phyloP scores from a whole-genome alignment of 2,113 vertebrate species.

The Gyps fulvus region DNA sequence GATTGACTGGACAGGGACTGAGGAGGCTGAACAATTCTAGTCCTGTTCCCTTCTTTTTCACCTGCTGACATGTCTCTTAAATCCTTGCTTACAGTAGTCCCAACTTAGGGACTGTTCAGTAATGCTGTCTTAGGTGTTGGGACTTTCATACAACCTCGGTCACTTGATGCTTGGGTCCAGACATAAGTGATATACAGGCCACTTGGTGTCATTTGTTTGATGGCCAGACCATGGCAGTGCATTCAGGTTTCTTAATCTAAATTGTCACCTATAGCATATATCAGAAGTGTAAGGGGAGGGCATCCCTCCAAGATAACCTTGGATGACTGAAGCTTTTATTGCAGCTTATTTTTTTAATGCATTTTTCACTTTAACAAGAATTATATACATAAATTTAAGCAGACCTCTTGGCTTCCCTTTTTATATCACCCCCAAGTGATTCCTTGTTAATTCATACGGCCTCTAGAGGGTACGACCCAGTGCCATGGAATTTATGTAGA shows the following conservation, averaged over 20 bases:
- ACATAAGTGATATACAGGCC: not conserved
- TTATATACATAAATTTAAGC: not conserved
- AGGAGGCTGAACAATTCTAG: not conserved
- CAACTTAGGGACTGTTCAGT: not conserved
- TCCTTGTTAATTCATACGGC: not conserved
- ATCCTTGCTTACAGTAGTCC: not conserved
- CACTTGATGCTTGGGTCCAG: not conserved
- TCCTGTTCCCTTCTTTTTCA: not conserved
- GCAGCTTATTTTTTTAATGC: not conserved
- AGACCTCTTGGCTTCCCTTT: not conserved
- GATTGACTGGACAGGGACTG: not conserved
- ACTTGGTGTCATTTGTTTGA: not conserved
- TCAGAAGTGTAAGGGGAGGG: not conserved
- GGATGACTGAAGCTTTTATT: not conserved
- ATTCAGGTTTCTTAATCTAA: not conserved
- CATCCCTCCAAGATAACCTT: not conserved
- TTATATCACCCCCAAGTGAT: not conserved
- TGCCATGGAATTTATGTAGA: not conserved
- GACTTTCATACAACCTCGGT: not conserved
- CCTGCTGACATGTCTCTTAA: not conserved
- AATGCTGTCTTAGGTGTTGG: accelerated
- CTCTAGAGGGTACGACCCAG: not conserved
- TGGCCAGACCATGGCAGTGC: not conserved
- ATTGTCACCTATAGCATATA: not conserved
- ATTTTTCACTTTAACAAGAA: not conserved